Evolutionary conservation across 2,113 vertebrate species (phyloP).

Genomic region (Eira barbara): DNA sequence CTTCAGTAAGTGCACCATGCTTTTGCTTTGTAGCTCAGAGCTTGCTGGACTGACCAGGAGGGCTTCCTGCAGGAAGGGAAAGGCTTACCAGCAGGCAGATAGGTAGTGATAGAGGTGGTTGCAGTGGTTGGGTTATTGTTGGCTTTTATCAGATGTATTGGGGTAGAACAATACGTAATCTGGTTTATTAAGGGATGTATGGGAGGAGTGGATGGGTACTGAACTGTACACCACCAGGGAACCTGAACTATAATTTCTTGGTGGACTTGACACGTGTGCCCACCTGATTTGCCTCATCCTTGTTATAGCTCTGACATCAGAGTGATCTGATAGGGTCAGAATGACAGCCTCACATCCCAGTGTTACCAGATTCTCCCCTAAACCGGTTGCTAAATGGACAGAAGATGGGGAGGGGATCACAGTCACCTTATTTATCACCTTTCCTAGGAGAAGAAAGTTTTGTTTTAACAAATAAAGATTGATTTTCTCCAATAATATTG

Average conservation of each 20-base stretch:
- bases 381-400: neutral
- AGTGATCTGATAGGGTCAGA: neutral
- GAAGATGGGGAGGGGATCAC: neutral
- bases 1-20: conserved; percentile 87
- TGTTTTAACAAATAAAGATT: neutral
- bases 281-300: neutral
- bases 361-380: neutral
- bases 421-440: neutral
- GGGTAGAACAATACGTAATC: rapidly evolving
- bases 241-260: neutral
- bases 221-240: neutral
- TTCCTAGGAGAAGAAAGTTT: neutral
- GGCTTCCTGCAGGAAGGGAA: neutral
- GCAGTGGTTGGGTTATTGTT: neutral
- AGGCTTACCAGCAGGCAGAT: neutral
- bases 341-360: rapidly evolving
- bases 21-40: neutral
- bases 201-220: rapidly evolving
- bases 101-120: neutral
- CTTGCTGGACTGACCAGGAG: neutral
- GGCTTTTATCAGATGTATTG: neutral
- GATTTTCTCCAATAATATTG: neutral
- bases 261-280: too few species aligned
- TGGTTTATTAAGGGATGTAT: rapidly evolving
- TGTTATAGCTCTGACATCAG: neutral